Evolutionary conservation across 2,797 vertebrate species (phyloP), one percentile per base, ranked within the genome.

Genomic region (Phoxinus dragarum): DNA sequence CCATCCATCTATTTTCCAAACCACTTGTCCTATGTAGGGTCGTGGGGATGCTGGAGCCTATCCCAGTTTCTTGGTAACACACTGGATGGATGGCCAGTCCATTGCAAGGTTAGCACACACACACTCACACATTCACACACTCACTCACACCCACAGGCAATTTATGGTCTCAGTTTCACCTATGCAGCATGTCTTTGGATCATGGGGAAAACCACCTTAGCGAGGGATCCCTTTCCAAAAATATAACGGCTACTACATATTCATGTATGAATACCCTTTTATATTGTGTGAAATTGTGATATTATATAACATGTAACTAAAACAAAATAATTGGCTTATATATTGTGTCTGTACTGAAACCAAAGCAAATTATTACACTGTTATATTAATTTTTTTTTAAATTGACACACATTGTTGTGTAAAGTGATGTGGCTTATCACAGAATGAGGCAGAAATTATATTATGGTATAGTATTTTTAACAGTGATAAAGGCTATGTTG

Each of bases 1-100:
- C 78, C 78, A 80, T 80, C 78, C 64, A 80, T 80, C 78, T 80
- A 67, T 49, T 80, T 80, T 80, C 78, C 64, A 68, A 80, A 80
- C 78, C 6, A 64, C 78, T 80, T 80, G 78, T 80, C 78, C 78
- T 68, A 23, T 80, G 78, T 80, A 52, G 78, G 78, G 64, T 80
- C 78, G 21, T 80, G 78, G 78, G 78, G 78, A 80, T 80, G 78
- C 78, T 80, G 78, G 78, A 80, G 78, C 78, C 64, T 80, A 52
- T 80, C 78, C 78, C 78, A 80, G 78, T 44, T 80, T 80, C 78
- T 80, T 80, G 61, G 78, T 68, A 80, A 80, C 78, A 80, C 31
- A 44, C 34, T 66, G 78, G 78, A 80, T 80, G 78, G 78, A 80
- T 80, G 78, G 78, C 78, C 78, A 49, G 78, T 68, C 78, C 78